Conservation (phyloP, 53 echinoderm and acorn worm genomes). For the Arbacia lixula region DNA sequence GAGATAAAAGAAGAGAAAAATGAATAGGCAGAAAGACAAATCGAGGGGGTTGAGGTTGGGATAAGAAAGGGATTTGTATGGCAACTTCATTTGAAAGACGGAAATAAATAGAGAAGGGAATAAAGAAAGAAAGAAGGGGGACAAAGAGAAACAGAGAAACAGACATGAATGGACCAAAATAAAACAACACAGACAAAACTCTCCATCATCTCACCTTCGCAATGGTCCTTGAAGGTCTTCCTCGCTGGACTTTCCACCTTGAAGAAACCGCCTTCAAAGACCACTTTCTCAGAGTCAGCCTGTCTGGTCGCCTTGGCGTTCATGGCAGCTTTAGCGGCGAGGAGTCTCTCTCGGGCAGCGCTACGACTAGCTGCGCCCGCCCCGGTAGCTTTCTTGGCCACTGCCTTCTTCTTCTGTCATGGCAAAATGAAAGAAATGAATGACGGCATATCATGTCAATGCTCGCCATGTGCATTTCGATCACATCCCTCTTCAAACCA, state of each 20-base stretch:
- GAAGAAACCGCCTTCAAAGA: constrained; percentile 94
- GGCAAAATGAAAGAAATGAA: not conserved
- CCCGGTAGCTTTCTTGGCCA: constrained; percentile 28
- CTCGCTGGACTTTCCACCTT: constrained; percentile 91
- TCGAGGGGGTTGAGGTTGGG: too few species aligned
- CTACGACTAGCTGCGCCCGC: constrained; percentile 52
- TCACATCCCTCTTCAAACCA: too few species aligned
- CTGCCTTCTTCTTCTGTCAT: constrained; percentile 70
- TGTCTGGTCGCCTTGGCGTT: constrained; percentile 67
- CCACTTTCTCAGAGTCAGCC: constrained; percentile 66
- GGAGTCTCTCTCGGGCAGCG: constrained; percentile 81
- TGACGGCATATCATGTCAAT: too few species aligned
- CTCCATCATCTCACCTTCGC: constrained; percentile 85
- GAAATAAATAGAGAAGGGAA: too few species aligned
- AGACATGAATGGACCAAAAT: too few species aligned
- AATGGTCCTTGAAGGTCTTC: constrained; percentile 56
- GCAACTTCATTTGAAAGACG: too few species aligned
- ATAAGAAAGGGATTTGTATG: too few species aligned
- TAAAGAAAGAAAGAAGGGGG: too few species aligned
- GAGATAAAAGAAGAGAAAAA: not conserved
- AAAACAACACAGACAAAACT: too few species aligned
- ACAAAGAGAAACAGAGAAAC: too few species aligned
- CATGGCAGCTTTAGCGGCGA: constrained; percentile 83
- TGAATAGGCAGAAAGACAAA: too few species aligned
- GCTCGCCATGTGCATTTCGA: too few species aligned